Evolutionary conservation across 2,113 vertebrate species (phyloP), one percentile per base, ranked within the genome.

Genomic region (Haliaeetus leucogaster): DNA sequence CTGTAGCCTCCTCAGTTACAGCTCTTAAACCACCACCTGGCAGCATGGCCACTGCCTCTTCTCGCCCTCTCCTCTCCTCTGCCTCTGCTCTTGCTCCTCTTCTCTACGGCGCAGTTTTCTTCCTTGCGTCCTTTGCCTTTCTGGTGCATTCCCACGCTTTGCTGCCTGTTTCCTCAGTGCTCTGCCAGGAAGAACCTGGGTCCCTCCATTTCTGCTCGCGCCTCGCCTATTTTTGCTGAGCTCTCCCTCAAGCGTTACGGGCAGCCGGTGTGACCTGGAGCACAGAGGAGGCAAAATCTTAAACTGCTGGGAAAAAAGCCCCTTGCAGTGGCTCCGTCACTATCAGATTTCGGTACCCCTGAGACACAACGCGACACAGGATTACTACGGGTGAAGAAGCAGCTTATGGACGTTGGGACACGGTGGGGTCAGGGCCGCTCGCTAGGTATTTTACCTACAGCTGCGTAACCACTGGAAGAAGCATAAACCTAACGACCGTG

Each of bases 51-150:
- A 6, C 79, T 89, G 66, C 36, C 20, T 42, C 19, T 84, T 26
- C 20, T 40, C 29, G 30, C 16, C 13, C 22, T 68, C 15, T 5
- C 11, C n/a, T n/a, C 13, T 63, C 34, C 30, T 79, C 58, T 72
- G 52, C 52, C 45, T 76, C 40, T 0, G 0, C 18, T 62, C 34
- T 47, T 53, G 13, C 9, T 5, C 2, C 2, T 1, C 32, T 71
- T 79, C 30, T 32, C 52, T 48, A 4, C 1, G 3, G 16, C 3
- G 17, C 30, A 40, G 14, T 48, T 86, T 85, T 78, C 26, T 58
- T 67, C 55, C 58, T 73, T 13, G 9, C 10, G 26, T 15, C 25
- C 32, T 65, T 74, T 0, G 0, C 45, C 62, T n/a, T 62, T 47
- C 47, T 2, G 9, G 25, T 47, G 29, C 43, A 16, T 66, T 76